phyloP scores from a whole-genome alignment of 1,140 invertebrate species.

The Coelopa frigida region DNA sequence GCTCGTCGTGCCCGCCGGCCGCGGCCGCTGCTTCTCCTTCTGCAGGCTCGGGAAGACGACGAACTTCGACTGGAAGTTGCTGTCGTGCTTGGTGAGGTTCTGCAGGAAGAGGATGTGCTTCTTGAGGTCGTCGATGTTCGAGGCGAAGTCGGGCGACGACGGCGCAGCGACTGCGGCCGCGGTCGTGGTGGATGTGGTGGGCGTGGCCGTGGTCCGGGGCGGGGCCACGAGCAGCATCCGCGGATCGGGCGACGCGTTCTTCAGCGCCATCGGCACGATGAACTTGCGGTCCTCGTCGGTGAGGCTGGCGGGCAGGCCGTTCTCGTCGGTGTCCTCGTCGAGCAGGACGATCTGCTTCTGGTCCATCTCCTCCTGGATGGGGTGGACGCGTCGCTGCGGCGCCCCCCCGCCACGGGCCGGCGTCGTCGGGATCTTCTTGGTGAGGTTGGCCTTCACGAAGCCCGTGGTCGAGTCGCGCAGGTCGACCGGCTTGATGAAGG shows the following conservation, averaged over 20 bases:
- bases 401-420: slow-evolving; percentile 10
- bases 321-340: slow-evolving; percentile 40
- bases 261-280: slow-evolving; percentile 42
- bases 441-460: slow-evolving; percentile 34
- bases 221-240: slow-evolving; percentile 8
- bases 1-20: slow-evolving; percentile 9
- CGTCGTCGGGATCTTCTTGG: slow-evolving; percentile 25
- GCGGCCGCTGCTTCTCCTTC: slow-evolving; percentile 23
- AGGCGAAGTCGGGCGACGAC: slow-evolving; percentile 11
- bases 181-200: slow-evolving; percentile 16
- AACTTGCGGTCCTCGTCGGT: slow-evolving; percentile 41
- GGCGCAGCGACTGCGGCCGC: slow-evolving; percentile 13
- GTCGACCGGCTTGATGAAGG: slow-evolving; percentile 42
- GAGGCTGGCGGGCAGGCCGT: slow-evolving; percentile 32
- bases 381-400: slow-evolving; percentile 24
- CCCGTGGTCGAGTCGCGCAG: slow-evolving; percentile 35
- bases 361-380: slow-evolving; percentile 41
- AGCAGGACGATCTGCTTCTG: slow-evolving; percentile 40
- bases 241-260: slow-evolving; percentile 34
- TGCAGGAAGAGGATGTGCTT: slow-evolving; percentile 41
- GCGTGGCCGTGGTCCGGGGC: neutral
- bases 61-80: slow-evolving; percentile 42
- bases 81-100: slow-evolving; percentile 39
- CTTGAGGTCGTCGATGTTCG: slow-evolving; percentile 41
- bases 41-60: slow-evolving; percentile 41